A percentile compares a stretch with the other conserved stretches of the same genome.
Conservation (phyloP, 1,140 invertebrate genomes). For the Lasioglossum albipes region DNA sequence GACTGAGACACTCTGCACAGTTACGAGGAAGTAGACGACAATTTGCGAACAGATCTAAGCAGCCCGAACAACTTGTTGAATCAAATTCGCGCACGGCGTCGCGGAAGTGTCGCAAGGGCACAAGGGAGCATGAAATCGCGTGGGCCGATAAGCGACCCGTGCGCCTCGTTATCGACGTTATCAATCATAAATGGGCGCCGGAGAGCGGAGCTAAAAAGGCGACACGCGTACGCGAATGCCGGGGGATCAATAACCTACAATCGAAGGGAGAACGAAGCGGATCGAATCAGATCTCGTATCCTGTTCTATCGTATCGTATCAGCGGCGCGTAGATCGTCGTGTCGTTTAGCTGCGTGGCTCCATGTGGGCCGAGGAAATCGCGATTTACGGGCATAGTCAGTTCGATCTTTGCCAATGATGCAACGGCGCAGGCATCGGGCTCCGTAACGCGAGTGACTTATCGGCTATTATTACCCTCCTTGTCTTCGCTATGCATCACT, state of each 20-base stretch:
- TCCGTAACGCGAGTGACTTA: constrained; percentile 40
- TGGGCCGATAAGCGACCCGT: constrained; percentile 12
- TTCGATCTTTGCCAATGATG: constrained; percentile 21
- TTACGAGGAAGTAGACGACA: no score
- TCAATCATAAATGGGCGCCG: constrained; percentile 29
- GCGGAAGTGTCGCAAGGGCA: constrained; percentile 2
- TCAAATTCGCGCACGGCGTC: neutral
- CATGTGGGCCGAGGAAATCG: constrained; percentile 28
- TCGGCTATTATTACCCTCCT: constrained; percentile 52
- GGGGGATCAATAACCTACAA: neutral
- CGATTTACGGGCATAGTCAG: constrained; percentile 40
- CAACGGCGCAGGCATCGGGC: constrained; percentile 25
- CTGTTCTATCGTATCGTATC: neutral
- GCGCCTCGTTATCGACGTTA: constrained; percentile 15
- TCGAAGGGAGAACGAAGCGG: constrained; percentile 1
- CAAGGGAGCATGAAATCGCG: neutral
- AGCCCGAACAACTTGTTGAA: no score
- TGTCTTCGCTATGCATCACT: constrained; percentile 52
- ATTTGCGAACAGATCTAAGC: no score
- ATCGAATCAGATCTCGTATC: neutral
- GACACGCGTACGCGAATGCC: neutral
- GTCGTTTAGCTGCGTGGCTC: neutral
- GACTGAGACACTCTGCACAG: no score
- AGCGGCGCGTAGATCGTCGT: neutral
- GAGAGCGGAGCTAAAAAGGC: neutral